Evolutionary conservation across 2,888 invertebrate genomes (phyloP).

Genomic region (Dusona sp.): DNA sequence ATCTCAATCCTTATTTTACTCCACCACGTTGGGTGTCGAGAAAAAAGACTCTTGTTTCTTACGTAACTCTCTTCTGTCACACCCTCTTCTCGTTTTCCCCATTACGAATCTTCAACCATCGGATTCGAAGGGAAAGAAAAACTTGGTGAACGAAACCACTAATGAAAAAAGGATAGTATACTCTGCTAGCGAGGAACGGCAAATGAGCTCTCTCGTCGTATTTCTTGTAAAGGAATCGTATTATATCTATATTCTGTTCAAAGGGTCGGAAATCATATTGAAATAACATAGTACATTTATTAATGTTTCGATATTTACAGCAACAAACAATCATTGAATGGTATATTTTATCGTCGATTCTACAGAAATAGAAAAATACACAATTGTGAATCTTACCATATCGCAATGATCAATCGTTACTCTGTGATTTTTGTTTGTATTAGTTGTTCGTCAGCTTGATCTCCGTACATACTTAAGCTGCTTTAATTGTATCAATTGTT

Average conservation of each 20-base stretch:
- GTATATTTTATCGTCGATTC: background rate
- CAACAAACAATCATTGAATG: background rate
- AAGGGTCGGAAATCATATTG: background rate
- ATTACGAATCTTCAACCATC: conserved; percentile 24
- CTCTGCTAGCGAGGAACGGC: conserved; percentile 56
- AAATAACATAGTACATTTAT: background rate
- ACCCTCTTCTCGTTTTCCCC: conserved; percentile 18
- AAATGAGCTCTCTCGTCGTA: conserved; percentile 63
- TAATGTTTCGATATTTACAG: background rate
- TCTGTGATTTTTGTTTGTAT: background rate
- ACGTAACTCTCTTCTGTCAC: conserved; percentile 8
- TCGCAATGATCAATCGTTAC: background rate
- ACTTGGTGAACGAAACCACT: conserved; percentile 6
- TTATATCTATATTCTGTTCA: background rate
- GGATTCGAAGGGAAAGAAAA: conserved; percentile 5
- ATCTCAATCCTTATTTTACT: conserved; percentile 31
- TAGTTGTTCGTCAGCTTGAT: background rate
- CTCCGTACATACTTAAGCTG: background rate
- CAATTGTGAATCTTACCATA: background rate
- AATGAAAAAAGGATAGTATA: conserved; percentile 34
- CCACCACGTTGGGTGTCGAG: conserved; percentile 7
- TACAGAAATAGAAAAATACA: background rate
- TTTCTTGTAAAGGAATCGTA: conserved; percentile 45
- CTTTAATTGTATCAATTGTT: conserved; percentile 28
- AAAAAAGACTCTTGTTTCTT: conserved; percentile 44